These are phyloP conservation scores for Galeruca laticollis DNA, from an alignment of 2,888 invertebrate genomes.

Conservation along the genomic window DNA sequence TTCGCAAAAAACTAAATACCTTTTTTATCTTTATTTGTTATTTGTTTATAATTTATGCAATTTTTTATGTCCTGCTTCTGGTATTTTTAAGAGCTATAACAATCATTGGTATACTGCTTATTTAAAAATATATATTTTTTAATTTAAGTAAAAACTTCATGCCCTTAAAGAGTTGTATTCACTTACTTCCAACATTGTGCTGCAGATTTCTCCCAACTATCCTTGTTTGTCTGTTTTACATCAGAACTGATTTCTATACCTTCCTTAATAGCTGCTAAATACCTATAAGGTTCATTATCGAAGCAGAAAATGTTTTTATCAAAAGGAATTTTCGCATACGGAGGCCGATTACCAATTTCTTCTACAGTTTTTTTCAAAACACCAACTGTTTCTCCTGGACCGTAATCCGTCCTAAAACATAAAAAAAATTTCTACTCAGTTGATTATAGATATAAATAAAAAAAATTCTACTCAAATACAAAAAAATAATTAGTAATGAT, in stretches of 20 bases:
- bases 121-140: too few species aligned
- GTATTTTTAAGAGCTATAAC: too few species aligned
- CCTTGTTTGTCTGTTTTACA: constrained; percentile 36
- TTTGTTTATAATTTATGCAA: too few species aligned
- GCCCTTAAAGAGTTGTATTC: not conserved
- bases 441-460: too few species aligned
- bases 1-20: too few species aligned
- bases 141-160: too few species aligned
- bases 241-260: constrained; percentile 46
- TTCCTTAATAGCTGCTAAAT: constrained; percentile 57
- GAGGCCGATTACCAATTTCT: constrained; percentile 51
- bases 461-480: too few species aligned
- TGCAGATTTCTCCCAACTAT: constrained; percentile 52
- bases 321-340: constrained; percentile 48
- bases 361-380: constrained; percentile 52
- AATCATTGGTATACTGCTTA: too few species aligned
- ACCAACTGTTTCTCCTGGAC: constrained; percentile 55
- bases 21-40: too few species aligned
- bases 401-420: constrained; percentile 25
- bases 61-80: too few species aligned
- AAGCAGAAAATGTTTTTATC: constrained; percentile 60
- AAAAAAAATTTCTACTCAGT: not conserved
- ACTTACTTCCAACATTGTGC: constrained; percentile 55
- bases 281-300: constrained; percentile 61
- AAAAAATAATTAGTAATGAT: not conserved